A percentile compares a stretch with the other conserved stretches of the same genome.
phyloP scores from a whole-genome alignment of 2,797 vertebrate genomes.

The Pangasius mekongensis region DNA sequence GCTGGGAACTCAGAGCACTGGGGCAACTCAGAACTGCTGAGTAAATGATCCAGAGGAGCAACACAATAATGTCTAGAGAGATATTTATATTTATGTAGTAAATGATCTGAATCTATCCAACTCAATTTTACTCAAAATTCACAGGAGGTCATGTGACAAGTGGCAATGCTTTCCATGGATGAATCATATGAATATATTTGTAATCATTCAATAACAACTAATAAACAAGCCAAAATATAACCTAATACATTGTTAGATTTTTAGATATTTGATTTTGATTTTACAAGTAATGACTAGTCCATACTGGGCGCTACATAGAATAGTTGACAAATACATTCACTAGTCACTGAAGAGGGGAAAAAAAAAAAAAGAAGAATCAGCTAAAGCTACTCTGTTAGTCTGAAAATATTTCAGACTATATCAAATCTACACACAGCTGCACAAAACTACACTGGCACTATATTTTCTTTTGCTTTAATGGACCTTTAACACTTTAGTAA shows the following conservation, averaged over 20 bases:
- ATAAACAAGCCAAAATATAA: background rate
- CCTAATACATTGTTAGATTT: background rate
- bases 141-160: background rate
- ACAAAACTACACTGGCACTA: background rate
- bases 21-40: background rate
- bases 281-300: background rate
- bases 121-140: background rate
- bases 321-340: background rate
- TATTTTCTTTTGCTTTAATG: background rate
- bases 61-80: background rate
- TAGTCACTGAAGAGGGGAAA: background rate
- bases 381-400: background rate
- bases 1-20: slow-evolving; percentile 6
- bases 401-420: background rate
- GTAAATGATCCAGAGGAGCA: slow-evolving; percentile 24
- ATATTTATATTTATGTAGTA: background rate
- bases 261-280: background rate
- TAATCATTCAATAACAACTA: background rate
- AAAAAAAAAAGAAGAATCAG: background rate
- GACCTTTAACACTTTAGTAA: background rate
- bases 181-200: no score
- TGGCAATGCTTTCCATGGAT: background rate
- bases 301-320: background rate
- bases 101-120: background rate
- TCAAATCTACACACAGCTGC: background rate